Evolutionary conservation across 2,888 invertebrate genomes (phyloP).

Genomic region (Encarsia formosa): DNA sequence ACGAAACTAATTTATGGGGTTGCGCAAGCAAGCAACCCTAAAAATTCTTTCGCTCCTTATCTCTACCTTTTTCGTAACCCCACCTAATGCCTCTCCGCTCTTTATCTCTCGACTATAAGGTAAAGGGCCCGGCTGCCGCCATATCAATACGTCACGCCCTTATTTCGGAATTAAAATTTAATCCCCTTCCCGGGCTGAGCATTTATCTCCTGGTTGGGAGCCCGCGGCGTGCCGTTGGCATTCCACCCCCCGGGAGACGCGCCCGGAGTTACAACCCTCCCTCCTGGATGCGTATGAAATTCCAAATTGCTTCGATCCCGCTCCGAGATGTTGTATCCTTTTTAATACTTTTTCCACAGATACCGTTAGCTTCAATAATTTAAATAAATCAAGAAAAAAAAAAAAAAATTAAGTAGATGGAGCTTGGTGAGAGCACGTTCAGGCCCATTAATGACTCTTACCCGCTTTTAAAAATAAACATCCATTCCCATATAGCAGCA

Average conservation of each 20-base stretch:
- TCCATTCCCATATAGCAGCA: not conserved
- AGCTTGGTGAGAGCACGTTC: too few relatives aligned
- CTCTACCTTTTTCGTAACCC: slow-evolving; percentile 13
- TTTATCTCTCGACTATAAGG: slow-evolving; percentile 18
- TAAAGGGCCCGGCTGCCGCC: slow-evolving; percentile 24
- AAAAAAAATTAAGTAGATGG: too few relatives aligned
- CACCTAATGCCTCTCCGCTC: slow-evolving; percentile 11
- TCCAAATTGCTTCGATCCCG: slow-evolving; percentile 14
- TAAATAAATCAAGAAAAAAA: too few relatives aligned
- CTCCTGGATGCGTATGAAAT: slow-evolving; percentile 12
- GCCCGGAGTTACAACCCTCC: slow-evolving; percentile 14
- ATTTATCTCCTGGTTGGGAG: slow-evolving; percentile 41
- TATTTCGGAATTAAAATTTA: slow-evolving; percentile 51
- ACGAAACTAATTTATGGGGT: slow-evolving; percentile 17
- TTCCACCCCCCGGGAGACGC: not conserved
- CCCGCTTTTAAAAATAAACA: slow-evolving; percentile 19
- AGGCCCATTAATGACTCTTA: slow-evolving; percentile 17
- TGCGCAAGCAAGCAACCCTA: slow-evolving; percentile 6
- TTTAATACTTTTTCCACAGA: too few relatives aligned
- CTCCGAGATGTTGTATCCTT: too few relatives aligned
- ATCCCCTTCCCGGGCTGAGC: slow-evolving; percentile 34
- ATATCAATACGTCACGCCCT: slow-evolving; percentile 48
- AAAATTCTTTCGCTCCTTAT: slow-evolving; percentile 18
- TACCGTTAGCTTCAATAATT: too few relatives aligned
- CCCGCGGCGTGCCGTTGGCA: slow-evolving; percentile 2